Percentiles rank a stretch among this genome's conserved stretches.
Conservation (phyloP, 1,140 invertebrate genomes). For the Drosophila varians region DNA sequence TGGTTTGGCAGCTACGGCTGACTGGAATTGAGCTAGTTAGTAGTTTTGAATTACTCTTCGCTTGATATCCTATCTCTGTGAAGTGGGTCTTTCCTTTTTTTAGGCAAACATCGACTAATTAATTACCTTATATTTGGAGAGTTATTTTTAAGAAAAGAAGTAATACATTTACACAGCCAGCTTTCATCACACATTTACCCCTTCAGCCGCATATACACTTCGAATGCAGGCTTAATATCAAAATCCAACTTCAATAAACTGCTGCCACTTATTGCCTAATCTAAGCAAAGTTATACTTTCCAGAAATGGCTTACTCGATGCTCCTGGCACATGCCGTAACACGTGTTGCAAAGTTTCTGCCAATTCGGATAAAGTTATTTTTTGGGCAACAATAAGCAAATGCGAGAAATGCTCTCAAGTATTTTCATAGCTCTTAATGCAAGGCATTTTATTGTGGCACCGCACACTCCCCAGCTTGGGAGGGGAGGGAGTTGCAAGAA, state of each 20-base stretch:
- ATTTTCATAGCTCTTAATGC: constrained; percentile 55
- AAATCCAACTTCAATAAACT: constrained; percentile 40
- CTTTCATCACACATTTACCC: background rate
- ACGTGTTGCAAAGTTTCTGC: constrained; percentile 56
- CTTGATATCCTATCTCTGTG: background rate
- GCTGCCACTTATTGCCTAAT: constrained; percentile 44
- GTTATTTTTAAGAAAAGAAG: too few relatives aligned
- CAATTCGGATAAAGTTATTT: constrained; percentile 54
- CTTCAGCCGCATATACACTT: constrained; percentile 8
- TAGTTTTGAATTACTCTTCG: constrained; percentile 37
- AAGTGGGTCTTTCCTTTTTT: too few relatives aligned
- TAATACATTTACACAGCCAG: too few relatives aligned
- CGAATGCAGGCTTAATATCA: constrained; percentile 20
- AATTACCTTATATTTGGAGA: background rate
- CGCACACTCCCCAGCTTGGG: background rate
- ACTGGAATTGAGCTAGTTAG: constrained; percentile 60
- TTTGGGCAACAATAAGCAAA: constrained; percentile 53
- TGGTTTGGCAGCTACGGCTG: constrained; percentile 49
- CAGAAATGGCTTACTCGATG: constrained; percentile 42
- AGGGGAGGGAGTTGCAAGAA: constrained; percentile 4
- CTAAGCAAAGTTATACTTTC: constrained; percentile 44
- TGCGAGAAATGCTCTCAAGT: constrained; percentile 50
- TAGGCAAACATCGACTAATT: background rate
- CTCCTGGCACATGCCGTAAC: constrained; percentile 25
- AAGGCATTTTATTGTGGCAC: constrained; percentile 40